These are phyloP conservation scores for Rhabdomys pumilio DNA, from an alignment of 2,797 vertebrate species.

Conservation along the genomic window DNA sequence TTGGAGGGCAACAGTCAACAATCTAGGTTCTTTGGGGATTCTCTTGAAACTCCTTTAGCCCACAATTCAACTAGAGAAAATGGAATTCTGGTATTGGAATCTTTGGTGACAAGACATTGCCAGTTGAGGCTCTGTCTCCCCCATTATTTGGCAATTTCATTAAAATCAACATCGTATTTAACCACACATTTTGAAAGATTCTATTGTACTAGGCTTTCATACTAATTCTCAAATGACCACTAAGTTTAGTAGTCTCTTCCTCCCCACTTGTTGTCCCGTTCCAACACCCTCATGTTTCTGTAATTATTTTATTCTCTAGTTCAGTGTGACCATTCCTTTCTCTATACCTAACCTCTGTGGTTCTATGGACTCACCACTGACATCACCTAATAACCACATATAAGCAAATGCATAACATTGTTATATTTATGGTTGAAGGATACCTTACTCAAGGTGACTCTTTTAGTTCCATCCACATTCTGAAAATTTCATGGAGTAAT, in stretches of 20 bases:
- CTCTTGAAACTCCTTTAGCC: not conserved
- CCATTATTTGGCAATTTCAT: not conserved
- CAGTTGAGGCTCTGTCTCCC: not conserved
- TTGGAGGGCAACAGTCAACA: not conserved
- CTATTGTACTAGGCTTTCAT: not conserved
- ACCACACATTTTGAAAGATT: not conserved
- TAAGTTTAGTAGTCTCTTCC: not conserved
- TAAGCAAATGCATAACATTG: not conserved
- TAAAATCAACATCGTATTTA: not conserved
- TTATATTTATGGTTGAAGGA: not conserved
- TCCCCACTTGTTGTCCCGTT: not conserved
- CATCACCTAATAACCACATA: not conserved
- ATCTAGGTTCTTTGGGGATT: not conserved
- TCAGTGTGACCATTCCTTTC: not conserved
- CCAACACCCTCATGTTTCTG: not conserved
- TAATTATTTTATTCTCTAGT: not conserved
- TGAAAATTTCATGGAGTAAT: not conserved
- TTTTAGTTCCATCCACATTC: not conserved
- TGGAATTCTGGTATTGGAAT: not conserved
- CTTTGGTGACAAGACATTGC: not conserved
- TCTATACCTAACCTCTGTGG: not conserved
- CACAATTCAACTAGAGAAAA: not conserved
- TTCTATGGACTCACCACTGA: not conserved
- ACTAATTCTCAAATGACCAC: not conserved
- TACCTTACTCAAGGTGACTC: too few species aligned